Evolutionary conservation across 2,113 vertebrate genomes (phyloP), one percentile per base, ranked within the genome.

Genomic region (Peromyscus maniculatus): DNA sequence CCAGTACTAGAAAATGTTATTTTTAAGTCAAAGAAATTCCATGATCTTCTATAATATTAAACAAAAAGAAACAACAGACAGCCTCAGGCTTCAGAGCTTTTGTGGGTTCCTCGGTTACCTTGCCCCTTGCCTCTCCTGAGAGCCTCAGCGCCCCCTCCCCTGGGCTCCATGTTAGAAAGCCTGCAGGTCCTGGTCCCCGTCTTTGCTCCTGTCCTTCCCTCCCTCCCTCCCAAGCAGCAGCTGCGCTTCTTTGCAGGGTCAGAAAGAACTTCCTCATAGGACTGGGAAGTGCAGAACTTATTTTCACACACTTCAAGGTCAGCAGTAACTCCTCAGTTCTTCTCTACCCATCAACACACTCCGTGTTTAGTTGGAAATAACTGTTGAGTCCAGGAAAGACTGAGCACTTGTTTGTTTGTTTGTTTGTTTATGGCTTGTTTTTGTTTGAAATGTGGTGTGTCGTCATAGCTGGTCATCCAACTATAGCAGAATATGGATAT

Each of bases 11-110:
- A 69, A 97, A 94, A 91, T 28, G 28, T 62, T 94, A 87, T 87
- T 49, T 97, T 95, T 59, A 93, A 95, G 43, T 83, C 84, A 49
- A 95, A 91, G 83, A 95, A 75, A 97, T 94, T 93, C 57, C 64
- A 92, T 49, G 55, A 95, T 49, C 80, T 97, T 97, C 94, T 95
- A 84, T 39, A 97, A 91, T 94, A 96, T 77, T 89, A 97, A 87
- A 49, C 62, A 71, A 93, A 90, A 93, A 82, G 91, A 91, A 95
- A 92, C 75, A 96, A 93, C 78, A 87, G 94, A 89, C 55, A 94
- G 74, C 24, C 49, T 93, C 87, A 59, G 64, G 49, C 79, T 64
- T 87, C 79, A 33, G 89, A 91, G 88, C n/a, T 79, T 84, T 83
- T 39, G 87, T 84, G 83, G 28, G 43, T 69, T 79, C 22, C 46